Conservation (phyloP, 1,140 invertebrate species). For the Bemisia tabaci region DNA sequence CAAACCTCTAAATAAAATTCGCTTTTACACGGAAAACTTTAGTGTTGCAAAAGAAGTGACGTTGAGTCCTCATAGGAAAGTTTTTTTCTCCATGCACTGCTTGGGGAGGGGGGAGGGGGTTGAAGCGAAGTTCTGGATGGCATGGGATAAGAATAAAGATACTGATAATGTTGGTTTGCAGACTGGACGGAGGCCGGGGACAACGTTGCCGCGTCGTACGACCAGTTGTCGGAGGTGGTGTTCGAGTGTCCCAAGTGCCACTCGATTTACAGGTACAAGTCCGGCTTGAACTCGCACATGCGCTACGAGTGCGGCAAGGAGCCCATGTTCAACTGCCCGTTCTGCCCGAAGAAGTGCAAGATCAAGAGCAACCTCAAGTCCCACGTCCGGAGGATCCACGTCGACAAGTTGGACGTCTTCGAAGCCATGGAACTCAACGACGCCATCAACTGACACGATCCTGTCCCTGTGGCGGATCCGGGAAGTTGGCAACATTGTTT, state of each 20-base stretch:
- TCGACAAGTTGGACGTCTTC: neutral
- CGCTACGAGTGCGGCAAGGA: constrained; percentile 34
- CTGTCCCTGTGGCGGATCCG: no score
- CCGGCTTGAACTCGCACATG: constrained; percentile 20
- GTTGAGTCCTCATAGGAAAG: no score
- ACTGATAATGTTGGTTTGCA: no score
- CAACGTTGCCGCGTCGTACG: neutral
- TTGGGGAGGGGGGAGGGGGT: no score
- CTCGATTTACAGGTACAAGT: constrained; percentile 13
- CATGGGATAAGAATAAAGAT: no score
- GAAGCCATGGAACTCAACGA: neutral
- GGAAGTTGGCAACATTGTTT: no score
- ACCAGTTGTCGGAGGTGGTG: neutral
- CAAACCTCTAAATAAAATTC: no score
- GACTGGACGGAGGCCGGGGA: neutral
- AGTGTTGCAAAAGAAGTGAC: no score
- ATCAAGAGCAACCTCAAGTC: constrained; percentile 23
- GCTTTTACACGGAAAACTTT: no score
- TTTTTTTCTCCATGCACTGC: no score
- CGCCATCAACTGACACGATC: no score
- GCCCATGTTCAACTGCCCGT: constrained; percentile 38
- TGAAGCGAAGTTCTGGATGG: no score
- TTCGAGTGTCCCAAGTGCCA: constrained; percentile 15
- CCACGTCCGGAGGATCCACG: constrained; percentile 19
- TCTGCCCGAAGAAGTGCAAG: constrained; percentile 38